Percentiles rank a stretch among this genome's conserved stretches.
Evolutionary conservation across 2,797 vertebrate genomes (phyloP).

Genomic region (Coregonus suidteri): DNA sequence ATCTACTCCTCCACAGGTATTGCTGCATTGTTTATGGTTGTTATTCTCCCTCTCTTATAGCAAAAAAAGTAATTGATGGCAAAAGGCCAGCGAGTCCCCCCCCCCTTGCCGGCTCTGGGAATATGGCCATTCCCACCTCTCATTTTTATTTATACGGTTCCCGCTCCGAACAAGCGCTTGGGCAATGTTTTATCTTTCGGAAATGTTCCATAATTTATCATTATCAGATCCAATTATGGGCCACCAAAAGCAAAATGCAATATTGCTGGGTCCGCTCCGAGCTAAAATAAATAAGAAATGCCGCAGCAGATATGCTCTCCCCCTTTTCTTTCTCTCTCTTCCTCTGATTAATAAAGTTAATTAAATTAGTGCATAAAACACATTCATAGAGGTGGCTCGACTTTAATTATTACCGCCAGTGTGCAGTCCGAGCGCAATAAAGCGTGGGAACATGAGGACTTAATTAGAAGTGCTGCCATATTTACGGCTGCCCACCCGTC

Average conservation of each 20-base stretch:
- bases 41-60: conserved; percentile 47
- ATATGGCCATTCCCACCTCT: conserved; percentile 42
- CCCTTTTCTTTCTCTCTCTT: conserved; percentile 30
- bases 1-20: conserved; percentile 63
- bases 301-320: conserved; percentile 29
- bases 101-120: conserved; percentile 32
- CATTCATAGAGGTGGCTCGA: conserved; percentile 60
- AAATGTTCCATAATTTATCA: conserved; percentile 72
- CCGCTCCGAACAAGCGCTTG: conserved; percentile 50
- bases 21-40: conserved; percentile 55
- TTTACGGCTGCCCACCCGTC: conserved; percentile 63
- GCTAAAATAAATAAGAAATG: conserved; percentile 64
- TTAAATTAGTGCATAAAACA: conserved; percentile 75
- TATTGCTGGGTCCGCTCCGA: conserved; percentile 48
- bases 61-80: conserved; percentile 68
- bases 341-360: conserved; percentile 76
- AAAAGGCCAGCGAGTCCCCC: conserved; percentile 41
- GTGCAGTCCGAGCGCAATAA: conserved; percentile 69
- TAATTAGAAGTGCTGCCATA: conserved; percentile 73
- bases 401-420: conserved; percentile 75
- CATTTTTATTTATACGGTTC: conserved; percentile 50
- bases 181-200: conserved; percentile 56
- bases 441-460: conserved; percentile 62
- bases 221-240: conserved; percentile 60
- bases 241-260: conserved; percentile 55